Base-by-base conservation (phyloP, 2,888 invertebrate genomes). In the Aromia moschata region DNA sequence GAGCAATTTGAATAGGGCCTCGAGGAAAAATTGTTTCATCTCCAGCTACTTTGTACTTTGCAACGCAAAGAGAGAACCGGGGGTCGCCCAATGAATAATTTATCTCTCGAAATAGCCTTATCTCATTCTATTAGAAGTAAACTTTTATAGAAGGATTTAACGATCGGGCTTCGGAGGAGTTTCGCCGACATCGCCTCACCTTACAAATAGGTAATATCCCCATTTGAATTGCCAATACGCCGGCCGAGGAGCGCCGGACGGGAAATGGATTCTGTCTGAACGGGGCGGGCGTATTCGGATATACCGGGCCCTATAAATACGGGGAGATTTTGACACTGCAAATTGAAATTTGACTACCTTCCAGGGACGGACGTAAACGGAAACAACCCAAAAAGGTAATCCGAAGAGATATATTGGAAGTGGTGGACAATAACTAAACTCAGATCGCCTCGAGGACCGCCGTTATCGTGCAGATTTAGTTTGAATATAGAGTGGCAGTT, bases 261-360 rank as follows among this genome's bases (percentile, higher is more conserved):
- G 52, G 51, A 51, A 58, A 45, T 58, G 36, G 58, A 37, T 58
- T 54, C 58, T 54, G 53, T 58, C 58, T 37, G 37, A 36, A 40
- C 41, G 12, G 31, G 31, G 25, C 41, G 41, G 17, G n/a, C 38
- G 9, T 20, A 38, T 12, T 38, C 2, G 41, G 52, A 52, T 49
- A 38, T 49, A 49, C 25, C 2, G 9, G n/a, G n/a, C 33, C 10
- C 51, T 31, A 51, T 51, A 52, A 41, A 16, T 45, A 31, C 33
- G 11, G 5, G 33, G 31, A 45, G 45, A 52, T 52, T 52, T 30
- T 52, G 31, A 41, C 31, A 17, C 41, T 25, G 12, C 25, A 37
- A 30, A 52, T 52, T 40, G 52, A 52, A 41, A 52, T 52, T 52
- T 52, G 30, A 45, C 45, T 43, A 43, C 14, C 16, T 20, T n/a